Evolutionary conservation across 2,797 vertebrate species (phyloP).

Genomic region (Lutjanus campechanus): DNA sequence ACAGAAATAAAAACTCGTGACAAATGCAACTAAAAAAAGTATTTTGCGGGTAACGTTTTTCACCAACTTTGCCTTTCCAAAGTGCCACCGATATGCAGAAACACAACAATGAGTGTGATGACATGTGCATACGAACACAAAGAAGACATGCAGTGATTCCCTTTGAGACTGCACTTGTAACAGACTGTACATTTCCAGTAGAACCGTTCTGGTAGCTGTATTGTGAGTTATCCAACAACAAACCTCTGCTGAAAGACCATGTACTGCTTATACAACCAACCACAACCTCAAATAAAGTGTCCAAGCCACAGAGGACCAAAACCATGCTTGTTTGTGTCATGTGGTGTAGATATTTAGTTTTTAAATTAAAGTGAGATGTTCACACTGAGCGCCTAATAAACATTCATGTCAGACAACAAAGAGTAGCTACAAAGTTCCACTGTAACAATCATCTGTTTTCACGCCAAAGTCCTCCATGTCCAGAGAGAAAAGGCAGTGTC

Average conservation of each 20-base stretch:
- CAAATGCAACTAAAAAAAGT: slow-evolving; percentile 53
- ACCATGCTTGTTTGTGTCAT: slow-evolving; percentile 63
- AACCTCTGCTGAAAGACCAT: slow-evolving; percentile 4
- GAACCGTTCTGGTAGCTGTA: slow-evolving; percentile 13
- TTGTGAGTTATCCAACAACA: slow-evolving; percentile 9
- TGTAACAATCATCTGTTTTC: slow-evolving; percentile 57
- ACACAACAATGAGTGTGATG: slow-evolving; percentile 37
- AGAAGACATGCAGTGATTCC: slow-evolving; percentile 50
- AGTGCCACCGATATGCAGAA: slow-evolving; percentile 46
- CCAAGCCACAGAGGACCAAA: slow-evolving; percentile 26
- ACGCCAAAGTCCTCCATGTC: slow-evolving; percentile 18
- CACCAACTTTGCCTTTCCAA: slow-evolving; percentile 17
- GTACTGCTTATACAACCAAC: slow-evolving; percentile 37
- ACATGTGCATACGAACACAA: slow-evolving; percentile 29
- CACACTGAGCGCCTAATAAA: slow-evolving; percentile 42
- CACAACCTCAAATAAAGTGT: slow-evolving; percentile 17
- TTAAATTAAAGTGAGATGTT: slow-evolving; percentile 61
- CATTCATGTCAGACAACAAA: slow-evolving; percentile 40
- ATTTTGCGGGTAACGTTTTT: slow-evolving; percentile 32
- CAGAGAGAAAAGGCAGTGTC: slow-evolving; percentile 43
- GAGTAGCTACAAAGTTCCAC: slow-evolving; percentile 53
- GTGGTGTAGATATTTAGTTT: slow-evolving; percentile 39
- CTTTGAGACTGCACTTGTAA: slow-evolving; percentile 25
- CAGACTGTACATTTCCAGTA: slow-evolving; percentile 28
- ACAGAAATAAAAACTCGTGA: slow-evolving; percentile 56